These are phyloP conservation scores for Caradrina kadenii DNA, from an alignment of 2,888 invertebrate genomes.

Conservation along the genomic window DNA sequence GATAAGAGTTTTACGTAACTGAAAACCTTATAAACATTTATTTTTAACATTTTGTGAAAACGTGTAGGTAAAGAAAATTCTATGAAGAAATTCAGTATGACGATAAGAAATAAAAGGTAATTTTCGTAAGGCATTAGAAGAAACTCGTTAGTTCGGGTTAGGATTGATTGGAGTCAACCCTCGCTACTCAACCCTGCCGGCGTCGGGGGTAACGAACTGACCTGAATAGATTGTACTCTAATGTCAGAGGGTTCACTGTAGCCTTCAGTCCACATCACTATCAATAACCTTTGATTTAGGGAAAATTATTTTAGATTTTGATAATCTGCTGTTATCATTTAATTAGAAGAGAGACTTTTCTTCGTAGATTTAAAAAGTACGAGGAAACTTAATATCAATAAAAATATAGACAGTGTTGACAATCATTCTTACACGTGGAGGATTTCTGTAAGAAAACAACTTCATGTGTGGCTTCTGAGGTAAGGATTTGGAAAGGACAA, in stretches of 20 bases:
- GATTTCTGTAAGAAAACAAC: background rate
- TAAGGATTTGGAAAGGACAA: background rate
- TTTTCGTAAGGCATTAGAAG: slow-evolving; percentile 28
- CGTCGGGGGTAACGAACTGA: slow-evolving; percentile 60
- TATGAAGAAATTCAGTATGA: background rate
- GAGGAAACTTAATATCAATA: background rate
- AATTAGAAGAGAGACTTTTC: background rate
- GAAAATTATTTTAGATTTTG: background rate
- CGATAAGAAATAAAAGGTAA: slow-evolving; percentile 31
- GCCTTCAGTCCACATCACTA: slow-evolving; percentile 5
- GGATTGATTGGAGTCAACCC: slow-evolving; percentile 57
- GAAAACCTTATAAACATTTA: background rate
- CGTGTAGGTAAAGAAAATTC: background rate
- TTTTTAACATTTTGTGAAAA: slow-evolving; percentile 9
- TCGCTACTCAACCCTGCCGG: slow-evolving; percentile 42
- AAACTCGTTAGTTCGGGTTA: slow-evolving; percentile 33
- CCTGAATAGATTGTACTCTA: slow-evolving; percentile 65
- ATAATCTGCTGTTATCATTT: background rate
- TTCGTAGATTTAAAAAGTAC: background rate
- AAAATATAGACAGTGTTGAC: background rate
- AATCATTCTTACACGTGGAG: background rate
- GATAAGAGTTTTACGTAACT: slow-evolving; percentile 19
- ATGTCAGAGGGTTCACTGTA: slow-evolving; percentile 20
- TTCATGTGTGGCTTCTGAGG: background rate
- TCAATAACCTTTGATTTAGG: slow-evolving; percentile 6